A percentile compares a stretch with the other conserved stretches of the same genome.
Conservation (phyloP, 2,888 invertebrate species). For the Gortyna flavago region DNA sequence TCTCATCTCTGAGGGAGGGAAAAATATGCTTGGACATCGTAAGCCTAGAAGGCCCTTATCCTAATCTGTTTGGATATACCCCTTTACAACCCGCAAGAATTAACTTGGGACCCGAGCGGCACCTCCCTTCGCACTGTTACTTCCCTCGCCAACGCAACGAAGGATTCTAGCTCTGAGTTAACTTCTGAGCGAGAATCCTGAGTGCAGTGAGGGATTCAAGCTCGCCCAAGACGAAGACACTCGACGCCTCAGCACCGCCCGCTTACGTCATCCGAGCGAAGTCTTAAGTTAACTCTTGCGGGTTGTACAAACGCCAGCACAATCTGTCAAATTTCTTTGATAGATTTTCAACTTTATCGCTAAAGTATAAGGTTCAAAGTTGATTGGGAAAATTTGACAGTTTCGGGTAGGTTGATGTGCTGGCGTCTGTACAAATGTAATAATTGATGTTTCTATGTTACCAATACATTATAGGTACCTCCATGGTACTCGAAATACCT, state of each 20-base stretch:
- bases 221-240: no score
- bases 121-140: neutral
- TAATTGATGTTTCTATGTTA: neutral
- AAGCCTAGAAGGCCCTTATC: neutral
- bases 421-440: neutral
- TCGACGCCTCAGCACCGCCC: neutral
- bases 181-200: no score
- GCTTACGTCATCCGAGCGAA: neutral
- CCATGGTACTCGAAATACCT: neutral
- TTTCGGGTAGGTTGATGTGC: no score
- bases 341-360: no score
- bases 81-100: neutral
- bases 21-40: neutral
- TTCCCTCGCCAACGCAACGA: neutral
- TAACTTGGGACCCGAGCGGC: neutral
- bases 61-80: neutral
- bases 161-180: no score
- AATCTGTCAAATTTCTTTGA: no score
- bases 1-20: no score
- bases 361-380: no score
- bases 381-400: no score
- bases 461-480: neutral
- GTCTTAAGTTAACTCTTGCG: neutral
- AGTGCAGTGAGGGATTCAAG: no score
- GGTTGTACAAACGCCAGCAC: neutral